A percentile compares a stretch with the other conserved stretches of the same genome.
Conservation (phyloP, 1,140 invertebrate species). For the Eufriesea mexicana region DNA sequence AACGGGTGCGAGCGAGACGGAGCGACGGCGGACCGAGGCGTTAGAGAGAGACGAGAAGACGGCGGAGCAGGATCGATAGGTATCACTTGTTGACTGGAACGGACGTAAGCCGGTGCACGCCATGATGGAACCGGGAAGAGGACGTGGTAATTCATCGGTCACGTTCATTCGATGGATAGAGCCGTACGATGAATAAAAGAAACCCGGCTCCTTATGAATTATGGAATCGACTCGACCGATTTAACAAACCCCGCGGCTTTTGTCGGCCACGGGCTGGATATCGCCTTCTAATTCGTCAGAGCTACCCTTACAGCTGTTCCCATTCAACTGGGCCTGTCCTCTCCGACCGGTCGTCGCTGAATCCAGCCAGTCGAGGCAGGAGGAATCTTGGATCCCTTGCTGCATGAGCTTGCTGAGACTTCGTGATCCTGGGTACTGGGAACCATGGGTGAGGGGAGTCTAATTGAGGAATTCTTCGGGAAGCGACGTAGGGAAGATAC, state of each 20-base stretch:
- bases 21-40: too few relatives aligned
- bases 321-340: background rate
- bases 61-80: constrained; percentile 50
- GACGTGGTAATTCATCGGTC: constrained; percentile 52
- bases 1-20: background rate
- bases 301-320: background rate
- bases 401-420: too few relatives aligned
- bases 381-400: too few relatives aligned
- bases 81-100: constrained; percentile 69
- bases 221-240: constrained; percentile 38
- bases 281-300: constrained; percentile 3
- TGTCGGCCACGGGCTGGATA: background rate
- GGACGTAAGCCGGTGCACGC: constrained; percentile 36
- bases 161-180: constrained; percentile 41
- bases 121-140: constrained; percentile 51
- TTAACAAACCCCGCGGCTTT: constrained; percentile 42
- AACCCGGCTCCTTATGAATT: constrained; percentile 56
- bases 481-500: too few relatives aligned
- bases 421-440: too few relatives aligned
- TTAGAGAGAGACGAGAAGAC: background rate
- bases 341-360: too few relatives aligned
- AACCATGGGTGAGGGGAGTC: too few relatives aligned
- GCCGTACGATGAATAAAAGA: constrained; percentile 63
- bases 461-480: too few relatives aligned
- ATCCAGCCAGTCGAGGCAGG: background rate